Base-by-base conservation (phyloP, 2,113 vertebrate species). In the Perca flavescens region DNA sequence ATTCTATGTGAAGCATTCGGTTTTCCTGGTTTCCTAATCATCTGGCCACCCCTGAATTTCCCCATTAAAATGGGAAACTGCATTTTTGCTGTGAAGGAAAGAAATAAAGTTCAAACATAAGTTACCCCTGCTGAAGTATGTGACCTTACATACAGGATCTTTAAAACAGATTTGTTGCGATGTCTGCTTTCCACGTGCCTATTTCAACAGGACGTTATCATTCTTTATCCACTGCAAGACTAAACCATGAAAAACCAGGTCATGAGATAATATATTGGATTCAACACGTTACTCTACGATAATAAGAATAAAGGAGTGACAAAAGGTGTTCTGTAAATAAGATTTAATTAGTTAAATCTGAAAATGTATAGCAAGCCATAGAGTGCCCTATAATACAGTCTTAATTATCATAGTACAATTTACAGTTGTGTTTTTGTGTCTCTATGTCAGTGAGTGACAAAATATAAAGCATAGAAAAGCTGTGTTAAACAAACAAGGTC, bases 401-500 rank as follows among this genome's bases (percentile, higher is more conserved):
- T 94, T 78, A 75, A 74, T 89, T 92, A 91, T 89, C 96, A 97
- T 96, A 96, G 69, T 97, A 98, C 96, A 99, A 96, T 97, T 96
- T 97, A 97, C 96, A 98, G 52, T 94, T 93, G 62, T 86, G 49
- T 77, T 82, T 85, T 77, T 76, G 87, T 85, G 54, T 90, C 94
- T 96, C 91, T 91, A 92, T 81, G 66, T 95, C 94, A 83, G 94
- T 92, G 70, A 63, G 77, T 79, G 86, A 94, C 88, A 97, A 96
- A 97, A 97, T 97, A 94, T 94, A 96, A 94, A 94, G 95, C 96
- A 95, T 93, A 97, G 74, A 90, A 97, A 98, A 97, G 95, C 94
- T 89, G 94, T 86, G 95, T 92, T 95, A 96, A 96, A 96, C 94
- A 96, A 93, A 96, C 85, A 88, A 96, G 95, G 94, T 96, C 94